phyloP scores from a whole-genome alignment of 2,797 vertebrate genomes.

The Leptatherina wallacei region DNA sequence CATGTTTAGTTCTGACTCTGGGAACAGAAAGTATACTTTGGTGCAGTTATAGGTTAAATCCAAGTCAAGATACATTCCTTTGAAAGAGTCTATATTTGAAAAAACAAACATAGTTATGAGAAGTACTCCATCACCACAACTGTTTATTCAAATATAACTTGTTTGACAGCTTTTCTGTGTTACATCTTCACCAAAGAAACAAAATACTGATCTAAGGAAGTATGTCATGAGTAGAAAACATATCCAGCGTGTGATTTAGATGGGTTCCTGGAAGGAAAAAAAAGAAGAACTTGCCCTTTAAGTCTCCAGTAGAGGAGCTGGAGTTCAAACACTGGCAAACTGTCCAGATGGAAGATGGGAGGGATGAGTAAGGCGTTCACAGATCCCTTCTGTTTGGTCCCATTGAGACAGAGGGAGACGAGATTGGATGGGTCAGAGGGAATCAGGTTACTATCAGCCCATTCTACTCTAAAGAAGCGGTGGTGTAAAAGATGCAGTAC shows the following conservation, averaged over 20 bases:
- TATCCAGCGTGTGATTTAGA: conserved; percentile 36
- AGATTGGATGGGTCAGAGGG: conserved; percentile 79
- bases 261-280: conserved; percentile 10
- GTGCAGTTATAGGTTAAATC: not conserved
- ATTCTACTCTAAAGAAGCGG: conserved; percentile 73
- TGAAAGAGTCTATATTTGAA: too few species aligned
- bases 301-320: conserved; percentile 60
- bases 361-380: conserved; percentile 75
- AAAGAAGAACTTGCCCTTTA: conserved; percentile 52
- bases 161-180: not conserved
- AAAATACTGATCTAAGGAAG: conserved; percentile 5
- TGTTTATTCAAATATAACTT: not conserved
- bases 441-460: conserved; percentile 78
- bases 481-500: conserved; percentile 80
- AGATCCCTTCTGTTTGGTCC: conserved; percentile 78
- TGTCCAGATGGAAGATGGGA: conserved; percentile 81
- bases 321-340: conserved; percentile 63
- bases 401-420: conserved; percentile 72
- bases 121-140: too few species aligned
- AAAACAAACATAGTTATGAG: too few species aligned
- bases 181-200: not conserved
- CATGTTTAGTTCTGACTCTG: too few species aligned
- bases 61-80: not conserved
- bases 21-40: not conserved
- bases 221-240: conserved; percentile 8